phyloP scores from a whole-genome alignment of 2,797 vertebrate species.

The Peromyscus eremicus region DNA sequence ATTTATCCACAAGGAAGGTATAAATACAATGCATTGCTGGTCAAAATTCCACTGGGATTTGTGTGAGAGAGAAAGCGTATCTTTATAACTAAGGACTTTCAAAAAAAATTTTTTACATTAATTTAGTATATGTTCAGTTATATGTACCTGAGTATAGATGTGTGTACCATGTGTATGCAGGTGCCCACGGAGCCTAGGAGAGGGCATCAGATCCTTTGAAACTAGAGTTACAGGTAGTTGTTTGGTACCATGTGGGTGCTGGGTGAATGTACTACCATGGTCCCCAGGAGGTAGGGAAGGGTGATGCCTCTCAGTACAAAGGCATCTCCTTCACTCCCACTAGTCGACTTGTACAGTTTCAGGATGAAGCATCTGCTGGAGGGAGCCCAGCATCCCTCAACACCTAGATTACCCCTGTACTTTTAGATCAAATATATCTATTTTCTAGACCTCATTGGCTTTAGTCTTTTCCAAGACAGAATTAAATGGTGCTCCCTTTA shows the following conservation, averaged over 20 bases:
- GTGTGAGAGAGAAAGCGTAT: too few species aligned
- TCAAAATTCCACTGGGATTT: not conserved
- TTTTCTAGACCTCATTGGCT: not conserved
- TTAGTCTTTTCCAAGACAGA: not conserved
- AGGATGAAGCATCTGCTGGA: not conserved
- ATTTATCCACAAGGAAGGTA: not conserved
- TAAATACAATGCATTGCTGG: not conserved
- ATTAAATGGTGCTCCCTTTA: not conserved
- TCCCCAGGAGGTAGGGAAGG: not conserved
- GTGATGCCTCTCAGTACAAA: not conserved
- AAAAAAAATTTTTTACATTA: not conserved
- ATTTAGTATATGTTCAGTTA: not conserved
- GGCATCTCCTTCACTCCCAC: not conserved
- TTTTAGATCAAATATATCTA: not conserved
- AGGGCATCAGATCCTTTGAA: not conserved
- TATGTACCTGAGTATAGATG: not conserved
- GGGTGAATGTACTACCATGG: not conserved
- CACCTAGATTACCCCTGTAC: too few species aligned
- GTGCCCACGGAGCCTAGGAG: not conserved
- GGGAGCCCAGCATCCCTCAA: fast-evolving
- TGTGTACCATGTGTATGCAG: not conserved
- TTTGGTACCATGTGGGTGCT: not conserved
- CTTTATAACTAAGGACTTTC: not conserved
- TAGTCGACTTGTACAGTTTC: too few species aligned
- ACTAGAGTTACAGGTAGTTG: not conserved